A percentile compares a stretch with the other conserved stretches of the same genome.
phyloP scores from a whole-genome alignment of 2,113 vertebrate species.

The Piaya cayana region DNA sequence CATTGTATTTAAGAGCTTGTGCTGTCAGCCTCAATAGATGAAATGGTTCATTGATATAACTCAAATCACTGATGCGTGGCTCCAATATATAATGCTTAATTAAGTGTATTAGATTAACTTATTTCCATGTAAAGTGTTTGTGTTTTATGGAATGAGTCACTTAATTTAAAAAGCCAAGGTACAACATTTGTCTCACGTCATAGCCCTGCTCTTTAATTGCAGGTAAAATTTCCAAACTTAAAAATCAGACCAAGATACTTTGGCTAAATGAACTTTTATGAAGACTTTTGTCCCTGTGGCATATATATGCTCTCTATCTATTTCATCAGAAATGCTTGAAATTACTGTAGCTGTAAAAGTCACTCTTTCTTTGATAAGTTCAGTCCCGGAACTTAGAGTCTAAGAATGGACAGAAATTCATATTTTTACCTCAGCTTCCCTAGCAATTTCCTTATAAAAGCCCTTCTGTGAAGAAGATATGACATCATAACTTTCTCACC shows the following conservation, averaged over 20 bases:
- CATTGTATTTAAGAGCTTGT: conserved; percentile 71
- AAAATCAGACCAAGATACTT: conserved; percentile 16
- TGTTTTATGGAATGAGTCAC: conserved; percentile 47
- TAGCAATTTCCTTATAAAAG: neutral
- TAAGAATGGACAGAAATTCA: neutral
- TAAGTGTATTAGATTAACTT: conserved; percentile 70
- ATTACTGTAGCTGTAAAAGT: neutral
- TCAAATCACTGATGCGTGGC: conserved; percentile 60
- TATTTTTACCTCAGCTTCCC: neutral
- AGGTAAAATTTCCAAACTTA: conserved; percentile 26
- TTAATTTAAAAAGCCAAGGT: conserved; percentile 20
- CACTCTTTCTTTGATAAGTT: neutral
- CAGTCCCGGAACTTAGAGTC: neutral
- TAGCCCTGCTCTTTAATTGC: neutral
- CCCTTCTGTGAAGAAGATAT: neutral
- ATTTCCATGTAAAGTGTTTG: conserved; percentile 71
- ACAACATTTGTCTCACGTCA: neutral
- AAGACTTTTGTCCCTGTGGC: neutral
- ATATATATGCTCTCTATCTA: neutral
- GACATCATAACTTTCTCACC: neutral
- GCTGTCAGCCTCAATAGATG: conserved; percentile 72
- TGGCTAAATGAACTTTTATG: neutral
- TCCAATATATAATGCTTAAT: conserved; percentile 71
- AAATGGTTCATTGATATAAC: conserved; percentile 63
- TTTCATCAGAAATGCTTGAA: neutral